Conservation (phyloP, 1,140 invertebrate genomes). For the Ruditapes philippinarum region DNA sequence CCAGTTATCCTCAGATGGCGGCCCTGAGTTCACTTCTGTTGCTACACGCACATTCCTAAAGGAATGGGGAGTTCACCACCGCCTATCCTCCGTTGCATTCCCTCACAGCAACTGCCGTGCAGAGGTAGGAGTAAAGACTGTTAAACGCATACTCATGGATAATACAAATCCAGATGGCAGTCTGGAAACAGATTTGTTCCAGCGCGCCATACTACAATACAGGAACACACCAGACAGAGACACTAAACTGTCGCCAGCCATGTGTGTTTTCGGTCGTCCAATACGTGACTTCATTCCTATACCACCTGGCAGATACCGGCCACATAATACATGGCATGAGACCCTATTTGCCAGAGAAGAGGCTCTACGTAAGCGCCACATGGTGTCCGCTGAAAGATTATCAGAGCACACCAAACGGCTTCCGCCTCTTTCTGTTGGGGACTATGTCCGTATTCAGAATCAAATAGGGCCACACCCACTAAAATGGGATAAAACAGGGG, state of each 20-base stretch:
- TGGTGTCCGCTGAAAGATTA: constrained; percentile 38
- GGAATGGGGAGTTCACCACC: constrained; percentile 63
- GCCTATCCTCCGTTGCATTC: constrained; percentile 64
- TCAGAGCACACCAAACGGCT: constrained; percentile 64
- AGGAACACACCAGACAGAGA: constrained; percentile 73
- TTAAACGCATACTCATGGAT: constrained; percentile 66
- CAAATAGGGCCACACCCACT: constrained; percentile 70
- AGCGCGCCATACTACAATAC: constrained; percentile 73
- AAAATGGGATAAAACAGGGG: constrained; percentile 69
- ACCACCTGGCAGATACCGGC: constrained; percentile 62
- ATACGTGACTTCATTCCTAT: constrained; percentile 74
- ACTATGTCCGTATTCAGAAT: constrained; percentile 70
- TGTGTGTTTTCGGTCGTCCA: constrained; percentile 60
- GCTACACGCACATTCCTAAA: constrained; percentile 49
- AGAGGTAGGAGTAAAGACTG: constrained; percentile 69
- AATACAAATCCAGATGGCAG: constrained; percentile 64
- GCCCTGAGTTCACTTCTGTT: constrained; percentile 62
- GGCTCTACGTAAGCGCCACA: constrained; percentile 61
- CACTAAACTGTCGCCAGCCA: constrained; percentile 68
- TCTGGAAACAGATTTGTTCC: constrained; percentile 65
- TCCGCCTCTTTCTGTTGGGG: constrained; percentile 58
- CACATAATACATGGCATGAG: constrained; percentile 62
- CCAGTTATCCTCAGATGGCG: constrained; percentile 60
- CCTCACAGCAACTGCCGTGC: constrained; percentile 68
- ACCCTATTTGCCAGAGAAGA: constrained; percentile 59